Conservation (phyloP, 1,140 invertebrate species). For the Drosophila erecta region DNA sequence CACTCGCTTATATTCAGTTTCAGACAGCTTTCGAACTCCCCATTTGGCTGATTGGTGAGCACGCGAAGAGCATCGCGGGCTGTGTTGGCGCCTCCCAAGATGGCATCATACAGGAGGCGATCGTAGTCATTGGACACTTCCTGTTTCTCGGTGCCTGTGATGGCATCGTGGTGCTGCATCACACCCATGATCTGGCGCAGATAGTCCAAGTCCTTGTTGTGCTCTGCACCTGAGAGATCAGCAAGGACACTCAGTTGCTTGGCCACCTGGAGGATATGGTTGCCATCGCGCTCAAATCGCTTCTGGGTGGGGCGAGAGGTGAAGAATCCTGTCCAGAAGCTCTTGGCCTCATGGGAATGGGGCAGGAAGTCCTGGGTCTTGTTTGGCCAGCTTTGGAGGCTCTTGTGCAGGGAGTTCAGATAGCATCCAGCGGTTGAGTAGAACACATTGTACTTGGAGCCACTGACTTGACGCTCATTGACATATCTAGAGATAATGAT, state of each 20-base stretch:
- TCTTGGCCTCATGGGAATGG: constrained; percentile 92
- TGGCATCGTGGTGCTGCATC: constrained; percentile 96
- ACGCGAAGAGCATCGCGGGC: constrained; percentile 64
- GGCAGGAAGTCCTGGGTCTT: constrained; percentile 96
- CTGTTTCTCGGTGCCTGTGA: constrained; percentile 96
- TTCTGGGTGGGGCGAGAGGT: constrained; percentile 95
- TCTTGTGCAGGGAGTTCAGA: constrained; percentile 91
- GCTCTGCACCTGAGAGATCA: constrained; percentile 18
- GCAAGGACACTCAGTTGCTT: constrained; percentile 86
- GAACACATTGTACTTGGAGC: constrained; percentile 86
- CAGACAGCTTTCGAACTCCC: constrained; percentile 86
- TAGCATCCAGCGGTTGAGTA: constrained; percentile 95
- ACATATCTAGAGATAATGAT: constrained; percentile 38
- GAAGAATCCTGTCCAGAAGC: constrained; percentile 98
- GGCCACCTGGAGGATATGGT: constrained; percentile 91
- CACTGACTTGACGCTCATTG: constrained; percentile 87
- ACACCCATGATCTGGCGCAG: constrained; percentile 88
- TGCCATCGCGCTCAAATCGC: constrained; percentile 90
- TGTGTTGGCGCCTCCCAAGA: constrained; percentile 50
- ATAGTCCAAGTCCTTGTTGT: constrained; percentile 73
- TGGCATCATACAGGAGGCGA: constrained; percentile 64
- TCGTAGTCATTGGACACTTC: constrained; percentile 95
- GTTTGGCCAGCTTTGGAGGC: constrained; percentile 87
- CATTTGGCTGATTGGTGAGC: constrained; percentile 85
- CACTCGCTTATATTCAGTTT: constrained; percentile 89